Evolutionary conservation across 1,140 invertebrate species (phyloP), one percentile per base, ranked within the genome.

Genomic region (Hormaphis cornu): DNA sequence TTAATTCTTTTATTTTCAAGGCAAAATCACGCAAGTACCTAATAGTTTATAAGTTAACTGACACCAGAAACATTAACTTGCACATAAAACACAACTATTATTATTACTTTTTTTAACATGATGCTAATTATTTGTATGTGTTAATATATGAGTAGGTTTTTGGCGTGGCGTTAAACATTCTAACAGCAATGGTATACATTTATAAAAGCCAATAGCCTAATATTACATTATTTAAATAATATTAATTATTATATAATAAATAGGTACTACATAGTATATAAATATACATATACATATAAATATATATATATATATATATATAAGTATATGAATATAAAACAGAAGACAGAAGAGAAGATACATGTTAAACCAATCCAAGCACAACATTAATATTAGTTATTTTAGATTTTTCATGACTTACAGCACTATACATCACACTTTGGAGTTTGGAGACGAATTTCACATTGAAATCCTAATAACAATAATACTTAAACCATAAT

Each of bases 401-500:
- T 59, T 26, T n/a, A 44, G n/a, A 63, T 50, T 50, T 50, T 30
- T 50, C 22, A 30, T 48, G 28, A 66, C 61, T 66, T 66, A 66
- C 61, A 58, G 28, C 44, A 66, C n/a, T 66, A 48, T n/a, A n/a
- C n/a, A n/a, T 66, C 44, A 66, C 12, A 50, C 28, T 66, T 50
- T 7, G 12, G 44, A 66, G 28, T 66, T 50, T 7, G 12, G 44
- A 66, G 28, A 66, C 18, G 50, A 66, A 71, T 30, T 71, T 71
- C 14, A 72, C 53, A 16, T 66, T 52, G 33, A 72, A 71, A 71
- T 72, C 69, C 50, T 71, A 70, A 70, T 72, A n/a, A n/a, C n/a
- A n/a, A n/a, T n/a, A n/a, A n/a, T n/a, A n/a, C n/a, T n/a, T n/a
- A 71, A 18, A 72, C 44, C 28, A n/a, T n/a, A 72, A 59, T 35